Evolutionary conservation across 1,140 invertebrate genomes (phyloP).

Genomic region (Acromyrmex echinatior): DNA sequence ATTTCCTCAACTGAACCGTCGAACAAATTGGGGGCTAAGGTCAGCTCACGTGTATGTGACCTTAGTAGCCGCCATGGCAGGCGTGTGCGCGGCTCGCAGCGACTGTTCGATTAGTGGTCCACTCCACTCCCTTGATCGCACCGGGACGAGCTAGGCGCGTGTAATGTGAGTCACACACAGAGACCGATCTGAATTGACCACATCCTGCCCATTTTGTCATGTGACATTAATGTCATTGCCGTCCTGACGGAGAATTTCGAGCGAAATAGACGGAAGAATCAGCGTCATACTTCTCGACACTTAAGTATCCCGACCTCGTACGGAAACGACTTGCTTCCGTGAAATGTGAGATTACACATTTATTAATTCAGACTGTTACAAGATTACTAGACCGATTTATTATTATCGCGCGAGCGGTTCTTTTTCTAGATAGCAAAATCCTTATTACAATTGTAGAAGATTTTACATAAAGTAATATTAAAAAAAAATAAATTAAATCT

Average conservation of each 20-base stretch:
- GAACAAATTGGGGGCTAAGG: slow-evolving; percentile 84
- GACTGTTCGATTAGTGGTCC: slow-evolving; percentile 64
- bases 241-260: slow-evolving; percentile 66
- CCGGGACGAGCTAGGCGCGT: slow-evolving; percentile 67
- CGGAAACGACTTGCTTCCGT: slow-evolving; percentile 15
- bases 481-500: neutral
- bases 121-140: slow-evolving; percentile 66
- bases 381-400: neutral
- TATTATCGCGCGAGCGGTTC: neutral
- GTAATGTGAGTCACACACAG: slow-evolving; percentile 84
- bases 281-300: slow-evolving; percentile 31
- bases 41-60: slow-evolving; percentile 75
- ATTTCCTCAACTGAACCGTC: slow-evolving; percentile 72
- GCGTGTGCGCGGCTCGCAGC: slow-evolving; percentile 66
- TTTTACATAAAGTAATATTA: neutral
- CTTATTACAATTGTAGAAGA: neutral
- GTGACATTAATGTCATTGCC: slow-evolving; percentile 84
- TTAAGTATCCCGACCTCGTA: slow-evolving; percentile 50
- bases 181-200: slow-evolving; percentile 85
- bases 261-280: slow-evolving; percentile 73
- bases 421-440: neutral
- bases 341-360: slow-evolving; percentile 11
- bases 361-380: neutral
- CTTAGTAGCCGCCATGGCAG: slow-evolving; percentile 62
- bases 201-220: slow-evolving; percentile 84